Base-by-base conservation (phyloP, 2,888 invertebrate species). In the Eudemis profundana region DNA sequence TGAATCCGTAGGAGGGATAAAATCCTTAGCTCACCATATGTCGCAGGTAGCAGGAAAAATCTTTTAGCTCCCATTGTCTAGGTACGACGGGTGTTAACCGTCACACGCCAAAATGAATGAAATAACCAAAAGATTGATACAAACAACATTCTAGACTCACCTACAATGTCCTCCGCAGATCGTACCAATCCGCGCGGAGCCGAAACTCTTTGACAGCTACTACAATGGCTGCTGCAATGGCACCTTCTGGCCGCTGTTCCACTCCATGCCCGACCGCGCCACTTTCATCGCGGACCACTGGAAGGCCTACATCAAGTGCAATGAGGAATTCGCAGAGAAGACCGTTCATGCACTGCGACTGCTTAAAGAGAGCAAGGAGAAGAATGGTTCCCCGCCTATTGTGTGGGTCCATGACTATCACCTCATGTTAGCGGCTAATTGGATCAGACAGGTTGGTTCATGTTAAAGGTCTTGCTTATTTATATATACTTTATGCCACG, bases 331-430 rank as follows among this genome's bases (percentile, higher is more conserved):
- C 78, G 97, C 97, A 0, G 94, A 95, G 7, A 95, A 96, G 79
- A 96, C 97, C 0, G 93, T 97, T 60, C 90, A 92, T 73, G 96
- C 96, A 0, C 79, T 95, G 19, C 86, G 92, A 54, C 79, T 93
- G 40, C 84, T 96, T 46, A 92, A 93, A 66, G 77, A 90, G 17
- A 87, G 91, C 14, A 93, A 93, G 54, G 92, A 90, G 54, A 88
- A 85, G 71, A 83, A 78, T 68, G 82, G 82, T 17, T 79, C 87
- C 0, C 91, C 95, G 12, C 97, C 98, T 0, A 94, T 98, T 64
- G 95, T 98, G 2, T 98, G 98, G 98, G 94, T 98, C 21, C 98
- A 98, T 79, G 98, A 98, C 82, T 98, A 98, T 83, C 98, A 98
- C 81, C 93, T 98, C 15, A 97, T 98, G 97, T 89, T 98, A 78